phyloP scores from a whole-genome alignment of 2,888 invertebrate species.

The Cyrtodaria siliqua region DNA sequence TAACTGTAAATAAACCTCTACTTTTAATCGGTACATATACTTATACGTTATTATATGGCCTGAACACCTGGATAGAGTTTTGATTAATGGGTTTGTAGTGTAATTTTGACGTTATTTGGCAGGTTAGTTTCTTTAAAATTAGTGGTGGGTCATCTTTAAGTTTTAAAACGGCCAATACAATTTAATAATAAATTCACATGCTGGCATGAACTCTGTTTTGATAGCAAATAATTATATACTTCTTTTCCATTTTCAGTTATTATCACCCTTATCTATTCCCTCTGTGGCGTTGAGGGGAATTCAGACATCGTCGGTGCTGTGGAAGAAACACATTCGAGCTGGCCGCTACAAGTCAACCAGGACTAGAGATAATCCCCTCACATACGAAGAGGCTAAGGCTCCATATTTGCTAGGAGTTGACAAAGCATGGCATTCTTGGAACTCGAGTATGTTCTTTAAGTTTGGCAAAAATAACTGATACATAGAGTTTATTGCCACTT shows the following conservation, averaged over 20 bases:
- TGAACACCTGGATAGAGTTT: no score
- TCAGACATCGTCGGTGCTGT: slow-evolving; percentile 26
- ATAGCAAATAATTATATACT: no score
- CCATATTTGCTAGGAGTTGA: slow-evolving; percentile 86
- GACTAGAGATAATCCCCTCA: slow-evolving; percentile 83
- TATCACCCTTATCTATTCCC: slow-evolving; percentile 20
- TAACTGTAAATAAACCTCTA: no score
- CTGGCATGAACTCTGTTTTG: no score
- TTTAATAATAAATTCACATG: no score
- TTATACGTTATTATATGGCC: no score
- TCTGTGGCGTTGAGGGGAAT: slow-evolving; percentile 41
- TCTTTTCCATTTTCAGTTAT: slow-evolving; percentile 22
- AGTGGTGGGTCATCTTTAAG: no score
- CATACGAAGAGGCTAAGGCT: slow-evolving; percentile 86
- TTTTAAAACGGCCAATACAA: no score
- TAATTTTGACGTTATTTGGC: no score
- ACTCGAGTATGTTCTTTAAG: slow-evolving; percentile 70
- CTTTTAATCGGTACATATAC: no score
- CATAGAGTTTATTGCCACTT: background rate
- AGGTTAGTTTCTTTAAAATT: no score
- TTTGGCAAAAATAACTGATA: background rate
- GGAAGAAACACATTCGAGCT: slow-evolving; percentile 64
- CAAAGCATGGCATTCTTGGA: slow-evolving; percentile 86
- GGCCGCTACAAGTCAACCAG: slow-evolving; percentile 79
- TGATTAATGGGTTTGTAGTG: no score